phyloP scores from a whole-genome alignment of 2,888 invertebrate genomes.

The Chrysina gloriosa region DNA sequence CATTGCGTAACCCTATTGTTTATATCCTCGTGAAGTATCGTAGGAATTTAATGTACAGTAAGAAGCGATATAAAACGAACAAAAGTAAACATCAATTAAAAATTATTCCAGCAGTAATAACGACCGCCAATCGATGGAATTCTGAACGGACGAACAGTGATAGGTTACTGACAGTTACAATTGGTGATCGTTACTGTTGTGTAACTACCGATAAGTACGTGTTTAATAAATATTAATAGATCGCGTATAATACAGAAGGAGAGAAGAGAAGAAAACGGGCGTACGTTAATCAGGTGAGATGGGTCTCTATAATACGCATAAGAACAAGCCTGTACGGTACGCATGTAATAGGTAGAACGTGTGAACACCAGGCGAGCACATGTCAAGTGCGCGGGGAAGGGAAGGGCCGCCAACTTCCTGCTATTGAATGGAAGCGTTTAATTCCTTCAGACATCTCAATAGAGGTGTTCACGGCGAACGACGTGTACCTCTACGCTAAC shows the following conservation, averaged over 20 bases:
- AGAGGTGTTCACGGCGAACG: constrained; percentile 55
- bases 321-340: background rate
- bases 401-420: constrained; percentile 55
- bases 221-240: constrained; percentile 32
- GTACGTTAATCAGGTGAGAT: constrained; percentile 16
- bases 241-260: background rate
- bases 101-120: constrained; percentile 14
- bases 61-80: background rate
- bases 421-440: constrained; percentile 57
- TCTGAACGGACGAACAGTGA: background rate
- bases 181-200: background rate
- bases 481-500: constrained; percentile 14
- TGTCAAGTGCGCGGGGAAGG: constrained; percentile 59
- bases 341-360: constrained; percentile 55
- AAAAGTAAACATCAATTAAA: constrained; percentile 26
- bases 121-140: background rate
- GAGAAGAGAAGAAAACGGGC: background rate
- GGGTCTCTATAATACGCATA: constrained; percentile 38
- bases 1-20: background rate
- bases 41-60: background rate
- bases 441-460: constrained; percentile 61
- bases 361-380: constrained; percentile 60
- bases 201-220: constrained; percentile 25
- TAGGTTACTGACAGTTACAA: background rate
- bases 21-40: background rate